phyloP scores from a whole-genome alignment of 2,113 vertebrate genomes.

The Phyllopteryx taeniolatus region DNA sequence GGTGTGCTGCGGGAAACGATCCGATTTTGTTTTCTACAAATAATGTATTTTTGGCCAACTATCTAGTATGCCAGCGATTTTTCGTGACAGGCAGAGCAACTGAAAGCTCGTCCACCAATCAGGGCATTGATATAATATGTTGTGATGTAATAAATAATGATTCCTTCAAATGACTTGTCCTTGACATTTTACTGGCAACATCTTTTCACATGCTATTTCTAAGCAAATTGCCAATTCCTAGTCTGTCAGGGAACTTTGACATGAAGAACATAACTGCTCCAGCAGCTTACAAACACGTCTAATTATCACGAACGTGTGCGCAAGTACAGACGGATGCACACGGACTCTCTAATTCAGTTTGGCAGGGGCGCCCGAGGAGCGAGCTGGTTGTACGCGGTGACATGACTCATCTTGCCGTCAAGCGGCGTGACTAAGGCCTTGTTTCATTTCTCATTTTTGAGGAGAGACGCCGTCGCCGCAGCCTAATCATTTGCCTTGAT shows the following conservation, averaged over 20 bases:
- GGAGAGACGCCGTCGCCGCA: neutral
- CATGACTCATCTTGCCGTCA: slow-evolving; percentile 10
- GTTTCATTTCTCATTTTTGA: slow-evolving; percentile 42
- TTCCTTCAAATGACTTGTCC: neutral
- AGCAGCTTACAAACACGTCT: slow-evolving; percentile 3
- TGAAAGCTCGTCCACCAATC: no score
- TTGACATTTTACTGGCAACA: neutral
- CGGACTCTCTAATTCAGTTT: neutral
- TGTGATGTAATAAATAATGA: neutral
- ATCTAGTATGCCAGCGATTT: no score
- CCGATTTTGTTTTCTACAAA: no score
- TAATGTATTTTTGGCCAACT: no score
- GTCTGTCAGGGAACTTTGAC: neutral
- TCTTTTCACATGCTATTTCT: neutral
- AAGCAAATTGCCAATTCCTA: neutral
- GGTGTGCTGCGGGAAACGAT: no score
- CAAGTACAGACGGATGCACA: neutral
- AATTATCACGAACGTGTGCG: neutral
- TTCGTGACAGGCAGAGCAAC: no score
- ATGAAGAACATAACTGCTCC: neutral
- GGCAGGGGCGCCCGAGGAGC: neutral
- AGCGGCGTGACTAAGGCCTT: neutral
- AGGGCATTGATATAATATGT: neutral
- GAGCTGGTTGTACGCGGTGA: slow-evolving; percentile 1
- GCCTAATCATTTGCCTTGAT: neutral